Percentiles rank a stretch among this genome's conserved stretches.
Evolutionary conservation across 2,113 vertebrate species (phyloP).

Genomic region (Suricata suricatta): DNA sequence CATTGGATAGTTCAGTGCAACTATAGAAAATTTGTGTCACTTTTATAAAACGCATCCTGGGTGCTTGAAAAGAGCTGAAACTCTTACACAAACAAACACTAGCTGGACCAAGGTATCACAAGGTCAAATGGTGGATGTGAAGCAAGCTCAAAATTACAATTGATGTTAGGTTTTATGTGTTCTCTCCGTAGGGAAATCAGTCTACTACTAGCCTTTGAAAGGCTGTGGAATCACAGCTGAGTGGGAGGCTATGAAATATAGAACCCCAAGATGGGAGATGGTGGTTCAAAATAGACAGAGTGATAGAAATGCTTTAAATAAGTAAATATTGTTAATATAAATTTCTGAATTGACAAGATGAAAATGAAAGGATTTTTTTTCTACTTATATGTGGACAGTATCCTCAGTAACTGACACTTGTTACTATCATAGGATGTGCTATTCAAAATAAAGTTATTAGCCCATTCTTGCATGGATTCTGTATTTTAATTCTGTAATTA

Average conservation of each 20-base stretch:
- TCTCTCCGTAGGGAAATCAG: neutral
- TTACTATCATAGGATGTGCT: neutral
- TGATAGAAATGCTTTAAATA: neutral
- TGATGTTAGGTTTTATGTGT: neutral
- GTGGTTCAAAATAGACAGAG: neutral
- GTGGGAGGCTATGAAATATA: neutral
- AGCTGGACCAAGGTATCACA: neutral
- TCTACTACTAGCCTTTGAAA: neutral
- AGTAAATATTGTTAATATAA: neutral
- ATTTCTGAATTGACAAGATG: neutral
- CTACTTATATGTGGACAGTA: neutral
- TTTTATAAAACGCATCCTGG: neutral
- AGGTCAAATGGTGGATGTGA: neutral
- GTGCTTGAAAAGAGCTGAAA: neutral
- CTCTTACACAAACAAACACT: neutral
- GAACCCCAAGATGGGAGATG: neutral
- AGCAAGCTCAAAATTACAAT: neutral
- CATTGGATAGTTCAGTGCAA: neutral
- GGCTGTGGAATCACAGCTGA: neutral
- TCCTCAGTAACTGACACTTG: neutral
- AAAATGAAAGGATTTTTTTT: neutral
- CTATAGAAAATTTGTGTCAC: neutral
- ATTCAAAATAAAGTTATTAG: neutral
- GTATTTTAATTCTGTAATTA: conserved; percentile 10
- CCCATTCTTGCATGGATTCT: neutral